Base-by-base conservation (phyloP, 2,888 invertebrate genomes). In the Tipula unca region DNA sequence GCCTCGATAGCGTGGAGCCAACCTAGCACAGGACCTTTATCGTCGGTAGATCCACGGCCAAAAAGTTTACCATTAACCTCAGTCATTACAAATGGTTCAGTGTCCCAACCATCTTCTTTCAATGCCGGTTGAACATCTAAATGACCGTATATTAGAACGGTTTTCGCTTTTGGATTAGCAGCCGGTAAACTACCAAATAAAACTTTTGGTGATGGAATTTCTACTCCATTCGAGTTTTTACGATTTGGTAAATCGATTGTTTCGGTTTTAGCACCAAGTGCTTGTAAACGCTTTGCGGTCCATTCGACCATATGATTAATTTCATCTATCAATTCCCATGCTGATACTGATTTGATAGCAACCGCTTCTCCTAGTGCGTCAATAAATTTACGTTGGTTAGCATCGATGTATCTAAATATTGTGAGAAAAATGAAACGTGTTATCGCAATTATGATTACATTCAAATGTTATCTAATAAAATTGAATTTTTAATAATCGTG, bases 61-160 rank as follows among this genome's bases (percentile, higher is more conserved):
- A 92, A 99, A 69, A 99, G 91, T 90, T 98, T 98, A 0, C 94
- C 97, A 92, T 98, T 93, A 86, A 94, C 94, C 90, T 98, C 97
- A 29, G 95, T 95, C 86, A 99, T 92, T 29, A 93, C 94, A 92
- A 99, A 99, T 0, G 99, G 99, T 86, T 99, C 97, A 0, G 97
- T 95, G 87, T 96, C 93, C 99, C 99, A 99, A 0, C 99, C 99
- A 92, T 99, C 99, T 87, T 95, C 95, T 89, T 94, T 94, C 36
- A 94, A 90, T 0, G 99, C 99, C 10, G 99, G 99, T 90, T 99
- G 99, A 0, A 99, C 99, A 92, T 99, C 99, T 89, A 99, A 93
- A 91, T 99, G 99, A 0, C 99, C 99, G 90, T 99, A 99, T 86
- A 99, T 93, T 86, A 97, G 94, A 82, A 99, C 94, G 5, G 99